A percentile compares a stretch with the other conserved stretches of the same genome.
Conservation (phyloP, 2,888 invertebrate genomes). For the Dasysyrphus albostriatus region DNA sequence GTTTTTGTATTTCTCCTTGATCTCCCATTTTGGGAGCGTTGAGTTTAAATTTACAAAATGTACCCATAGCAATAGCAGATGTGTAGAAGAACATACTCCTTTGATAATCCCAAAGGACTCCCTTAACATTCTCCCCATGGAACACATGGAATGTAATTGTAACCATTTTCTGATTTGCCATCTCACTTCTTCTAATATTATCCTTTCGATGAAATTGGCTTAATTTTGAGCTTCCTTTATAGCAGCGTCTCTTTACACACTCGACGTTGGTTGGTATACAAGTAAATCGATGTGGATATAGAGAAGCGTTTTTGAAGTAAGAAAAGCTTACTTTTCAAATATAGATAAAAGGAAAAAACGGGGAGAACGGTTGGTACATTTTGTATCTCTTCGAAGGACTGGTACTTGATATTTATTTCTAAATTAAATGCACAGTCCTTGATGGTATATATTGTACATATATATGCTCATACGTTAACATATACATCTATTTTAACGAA, state of each 20-base stretch:
- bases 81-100: slow-evolving; percentile 28
- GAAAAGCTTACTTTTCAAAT: slow-evolving; percentile 33
- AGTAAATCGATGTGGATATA: slow-evolving; percentile 54
- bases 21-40: background rate
- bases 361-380: background rate
- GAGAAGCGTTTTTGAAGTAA: slow-evolving; percentile 16
- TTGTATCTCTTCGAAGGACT: slow-evolving; percentile 32
- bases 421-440: slow-evolving; percentile 42
- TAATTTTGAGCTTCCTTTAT: slow-evolving; percentile 57
- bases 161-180: slow-evolving; percentile 58
- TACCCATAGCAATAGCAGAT: background rate
- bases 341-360: background rate
- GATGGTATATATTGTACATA: background rate
- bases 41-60: slow-evolving; percentile 9
- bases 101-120: slow-evolving; percentile 21
- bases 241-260: slow-evolving; percentile 17
- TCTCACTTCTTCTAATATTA: slow-evolving; percentile 43
- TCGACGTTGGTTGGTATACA: background rate
- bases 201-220: slow-evolving; percentile 61
- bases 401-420: slow-evolving; percentile 52
- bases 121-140: slow-evolving; percentile 24
- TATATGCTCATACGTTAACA: background rate
- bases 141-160: slow-evolving; percentile 50
- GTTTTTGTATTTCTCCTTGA: background rate
- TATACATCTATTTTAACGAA: slow-evolving; percentile 8